Base-by-base conservation (phyloP, 37 sponge, comb jelly and placozoan genomes). In the Diacarnus erythraeanus region DNA sequence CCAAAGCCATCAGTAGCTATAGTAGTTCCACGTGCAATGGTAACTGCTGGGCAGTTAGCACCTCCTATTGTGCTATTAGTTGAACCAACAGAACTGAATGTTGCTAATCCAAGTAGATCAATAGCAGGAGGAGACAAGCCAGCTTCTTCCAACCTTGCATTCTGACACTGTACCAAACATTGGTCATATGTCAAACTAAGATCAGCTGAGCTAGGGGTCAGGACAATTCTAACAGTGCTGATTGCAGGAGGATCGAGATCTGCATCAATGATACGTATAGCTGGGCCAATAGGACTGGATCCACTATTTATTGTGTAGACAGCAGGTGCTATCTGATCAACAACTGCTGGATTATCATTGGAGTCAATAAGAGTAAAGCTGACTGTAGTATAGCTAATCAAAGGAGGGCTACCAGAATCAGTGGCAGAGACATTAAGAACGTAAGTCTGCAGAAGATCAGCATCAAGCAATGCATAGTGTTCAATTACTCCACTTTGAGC, bases 251-350 rank as follows among this genome's bases (percentile, higher is more conserved):
- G 66, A 18, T 36, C 34, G 5, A 73, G 82, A 65, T 92, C 92
- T 29, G 6, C 30, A 40, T 92, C 92, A 40, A 40, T 56, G 22
- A 92, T 76, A 20, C 81, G 69, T 1, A 87, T 77, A 35, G 88
- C 92, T 38, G 92, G 92, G 38, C 92, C 92, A 66, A 92, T 92
- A 38, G 92, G 87, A 21, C 5, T 25, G 51, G 88, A n/a, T 1
- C 44, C 21, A 2, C 36, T 31, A 3, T 42, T 47, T 0, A 81
- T 60, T 1, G 77, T 61, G 64, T 69, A 84, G 22, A 87, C 31
- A 39, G 88, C 92, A 26, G 76, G 68, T 2, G 85, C 71, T 0
- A 87, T 64, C 37, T 92, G 92, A 37, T 84, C 74, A 6, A 87
- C 78, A 30, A 3, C 33, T 17, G 88, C 78, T 0, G 77, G 57